A percentile compares a stretch with the other conserved stretches of the same genome.
Evolutionary conservation across 2,113 vertebrate species (phyloP).

Genomic region (Mirounga angustirostris): DNA sequence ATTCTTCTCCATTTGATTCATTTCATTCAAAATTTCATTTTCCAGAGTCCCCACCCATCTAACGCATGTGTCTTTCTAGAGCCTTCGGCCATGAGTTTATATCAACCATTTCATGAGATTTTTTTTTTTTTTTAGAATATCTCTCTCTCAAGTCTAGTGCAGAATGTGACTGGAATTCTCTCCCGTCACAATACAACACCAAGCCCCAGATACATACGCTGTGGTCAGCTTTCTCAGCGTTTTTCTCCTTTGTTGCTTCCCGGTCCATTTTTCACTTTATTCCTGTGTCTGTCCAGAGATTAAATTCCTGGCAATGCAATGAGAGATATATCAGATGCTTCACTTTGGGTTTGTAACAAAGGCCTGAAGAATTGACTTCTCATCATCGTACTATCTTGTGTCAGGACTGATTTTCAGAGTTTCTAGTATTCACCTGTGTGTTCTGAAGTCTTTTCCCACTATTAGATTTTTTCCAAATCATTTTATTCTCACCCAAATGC

Average conservation of each 20-base stretch:
- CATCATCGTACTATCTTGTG: not conserved
- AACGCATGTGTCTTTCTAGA: not conserved
- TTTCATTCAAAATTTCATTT: not conserved
- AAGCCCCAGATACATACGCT: not conserved
- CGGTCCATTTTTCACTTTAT: not conserved
- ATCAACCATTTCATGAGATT: not conserved
- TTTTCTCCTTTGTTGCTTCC: not conserved
- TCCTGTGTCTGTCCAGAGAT: not conserved
- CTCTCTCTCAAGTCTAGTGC: not conserved
- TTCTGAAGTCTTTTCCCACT: not conserved
- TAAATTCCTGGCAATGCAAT: not conserved
- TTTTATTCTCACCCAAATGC: conserved; percentile 10
- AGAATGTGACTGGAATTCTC: not conserved
- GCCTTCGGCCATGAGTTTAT: not conserved
- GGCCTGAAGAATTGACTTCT: not conserved
- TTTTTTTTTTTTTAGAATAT: not conserved
- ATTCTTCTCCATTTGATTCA: not conserved
- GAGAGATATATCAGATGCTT: not conserved
- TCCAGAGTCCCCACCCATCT: not conserved
- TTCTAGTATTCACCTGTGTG: not conserved
- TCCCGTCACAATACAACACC: not conserved
- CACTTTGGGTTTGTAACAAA: not conserved
- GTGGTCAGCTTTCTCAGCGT: not conserved
- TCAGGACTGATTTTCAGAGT: not conserved
- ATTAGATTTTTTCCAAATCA: not conserved